Evolutionary conservation across 2,113 vertebrate genomes (phyloP).

Genomic region (Cyanocitta stelleri): DNA sequence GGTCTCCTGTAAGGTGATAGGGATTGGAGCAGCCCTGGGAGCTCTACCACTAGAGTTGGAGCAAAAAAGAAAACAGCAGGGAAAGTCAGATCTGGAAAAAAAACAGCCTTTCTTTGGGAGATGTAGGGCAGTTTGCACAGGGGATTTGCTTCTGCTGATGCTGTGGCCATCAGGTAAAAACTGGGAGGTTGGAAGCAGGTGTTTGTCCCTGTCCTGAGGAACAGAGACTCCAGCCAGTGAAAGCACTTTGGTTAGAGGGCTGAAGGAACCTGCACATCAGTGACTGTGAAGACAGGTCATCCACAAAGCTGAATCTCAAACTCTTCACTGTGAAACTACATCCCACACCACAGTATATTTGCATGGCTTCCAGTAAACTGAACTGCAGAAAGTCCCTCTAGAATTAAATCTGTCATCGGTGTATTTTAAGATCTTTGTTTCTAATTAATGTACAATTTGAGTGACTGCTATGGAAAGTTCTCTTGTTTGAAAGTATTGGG

Average conservation of each 20-base stretch:
- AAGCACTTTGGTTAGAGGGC: not conserved
- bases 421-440: not conserved
- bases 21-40: not conserved
- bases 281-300: not conserved
- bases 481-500: not conserved
- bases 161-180: not conserved
- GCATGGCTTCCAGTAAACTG: not conserved
- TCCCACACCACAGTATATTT: not conserved
- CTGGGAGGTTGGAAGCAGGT: not conserved
- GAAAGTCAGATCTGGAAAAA: not conserved
- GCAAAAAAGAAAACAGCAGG: not conserved
- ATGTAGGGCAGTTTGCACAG: not conserved
- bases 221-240: not conserved
- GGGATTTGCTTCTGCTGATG: not conserved
- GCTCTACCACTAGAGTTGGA: accelerated
- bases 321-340: not conserved
- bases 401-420: not conserved
- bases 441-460: not conserved
- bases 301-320: not conserved
- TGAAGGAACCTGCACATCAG: not conserved
- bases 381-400: not conserved
- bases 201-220: not conserved
- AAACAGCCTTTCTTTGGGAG: not conserved
- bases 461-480: not conserved
- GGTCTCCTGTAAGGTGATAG: not conserved